Evolutionary conservation across 2,888 invertebrate genomes (phyloP), one percentile per base, ranked within the genome.

Genomic region (Hofmannophila pseudospretella): DNA sequence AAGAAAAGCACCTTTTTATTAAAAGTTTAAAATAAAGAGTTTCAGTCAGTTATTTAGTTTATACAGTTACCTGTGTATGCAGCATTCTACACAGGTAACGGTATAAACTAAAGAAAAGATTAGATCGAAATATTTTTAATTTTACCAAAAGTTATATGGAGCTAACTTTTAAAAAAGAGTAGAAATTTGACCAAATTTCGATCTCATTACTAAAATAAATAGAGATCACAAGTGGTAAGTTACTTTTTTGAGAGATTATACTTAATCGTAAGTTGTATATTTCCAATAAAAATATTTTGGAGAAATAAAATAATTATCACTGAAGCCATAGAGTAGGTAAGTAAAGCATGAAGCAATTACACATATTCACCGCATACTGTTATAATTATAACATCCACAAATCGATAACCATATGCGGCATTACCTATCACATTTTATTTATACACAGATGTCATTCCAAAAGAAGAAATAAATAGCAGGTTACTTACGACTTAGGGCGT

Each of bases 351-450:
- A 64, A 61, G 62, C 59, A 44, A 41, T 47, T 50, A 51, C 41
- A 58, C 38, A 52, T 47, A 44, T 41, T 60, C 50, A 57, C 67
- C 50, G 66, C 59, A 67, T 56, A 55, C 57, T 50, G 45, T n/a
- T n/a, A n/a, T 49, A 45, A 16, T 16, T 16, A 16, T 28, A 13
- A 57, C 62, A 70, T 69, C 54, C 52, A 64, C 48, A 69, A 76
- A 80, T 81, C 78, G 64, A 82, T 77, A 75, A 49, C 67, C 48
- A 57, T 51, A 70, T 79, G 75, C 77, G 73, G 77, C 66, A 77
- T 57, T 54, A n/a, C n/a, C n/a, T n/a, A 43, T 38, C 34, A 54
- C 43, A 53, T 49, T 49, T 47, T 50, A 51, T 49, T 56, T 52
- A 50, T n/a, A 29, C 12, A 34, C 33, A 36, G 46, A 40, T 11